phyloP scores from a whole-genome alignment of 2,888 invertebrate species.

The Eledona agricola region DNA sequence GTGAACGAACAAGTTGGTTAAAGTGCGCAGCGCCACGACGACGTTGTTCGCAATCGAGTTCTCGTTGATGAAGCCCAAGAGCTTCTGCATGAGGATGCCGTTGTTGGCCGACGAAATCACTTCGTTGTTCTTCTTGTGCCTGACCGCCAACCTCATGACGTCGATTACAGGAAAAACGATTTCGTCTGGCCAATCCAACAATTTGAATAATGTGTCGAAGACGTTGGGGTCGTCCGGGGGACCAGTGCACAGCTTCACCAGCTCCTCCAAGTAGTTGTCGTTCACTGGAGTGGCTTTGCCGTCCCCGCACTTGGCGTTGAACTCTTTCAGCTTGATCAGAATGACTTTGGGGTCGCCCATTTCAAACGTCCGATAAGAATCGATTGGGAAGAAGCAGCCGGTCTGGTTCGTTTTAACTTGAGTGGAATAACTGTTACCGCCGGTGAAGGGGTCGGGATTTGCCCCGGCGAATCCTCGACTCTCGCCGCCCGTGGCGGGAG shows the following conservation, averaged over 20 bases:
- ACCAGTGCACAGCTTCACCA: constrained; percentile 71
- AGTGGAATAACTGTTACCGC: constrained; percentile 60
- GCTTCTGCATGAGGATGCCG: constrained; percentile 53
- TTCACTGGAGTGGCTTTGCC: constrained; percentile 62
- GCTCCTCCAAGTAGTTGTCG: constrained; percentile 67
- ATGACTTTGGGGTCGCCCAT: constrained; percentile 80
- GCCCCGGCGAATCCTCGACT: constrained; percentile 50
- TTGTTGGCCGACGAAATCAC: constrained; percentile 65
- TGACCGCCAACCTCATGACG: constrained; percentile 82
- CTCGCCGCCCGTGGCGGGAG: constrained; percentile 63
- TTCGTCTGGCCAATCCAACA: constrained; percentile 79
- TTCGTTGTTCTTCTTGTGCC: constrained; percentile 65
- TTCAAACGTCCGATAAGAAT: constrained; percentile 74
- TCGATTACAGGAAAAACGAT: constrained; percentile 90
- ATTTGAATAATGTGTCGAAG: constrained; percentile 67
- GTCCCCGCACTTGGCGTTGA: constrained; percentile 71
- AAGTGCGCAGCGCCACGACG: constrained; percentile 78
- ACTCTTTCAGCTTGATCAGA: constrained; percentile 76
- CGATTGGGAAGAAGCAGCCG: constrained; percentile 61
- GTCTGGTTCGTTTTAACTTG: too few relatives aligned
- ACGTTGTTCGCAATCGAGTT: constrained; percentile 71
- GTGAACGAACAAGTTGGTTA: constrained; percentile 85
- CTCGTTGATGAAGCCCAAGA: constrained; percentile 52
- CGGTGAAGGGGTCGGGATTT: constrained; percentile 70
- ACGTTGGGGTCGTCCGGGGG: constrained; percentile 63